Conservation (phyloP, 2,888 invertebrate genomes). For the Spilosoma lubricipeda region DNA sequence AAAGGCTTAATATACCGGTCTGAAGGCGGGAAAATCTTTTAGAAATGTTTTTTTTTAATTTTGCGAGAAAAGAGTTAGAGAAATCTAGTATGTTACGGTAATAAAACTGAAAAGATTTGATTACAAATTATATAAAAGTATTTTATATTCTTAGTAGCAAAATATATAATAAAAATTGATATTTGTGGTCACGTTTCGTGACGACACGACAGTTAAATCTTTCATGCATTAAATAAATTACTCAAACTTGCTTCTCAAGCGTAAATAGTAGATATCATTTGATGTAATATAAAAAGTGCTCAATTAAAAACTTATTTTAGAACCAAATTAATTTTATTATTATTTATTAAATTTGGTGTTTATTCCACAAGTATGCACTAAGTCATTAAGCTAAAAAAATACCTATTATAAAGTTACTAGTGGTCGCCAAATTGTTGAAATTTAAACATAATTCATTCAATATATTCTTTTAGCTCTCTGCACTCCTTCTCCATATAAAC, state of each 20-base stretch:
- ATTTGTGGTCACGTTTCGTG: conserved; percentile 3
- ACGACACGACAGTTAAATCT: conserved; percentile 3
- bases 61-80: not conserved
- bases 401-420: too few relatives aligned
- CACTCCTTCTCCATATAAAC: too few relatives aligned
- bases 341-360: not conserved
- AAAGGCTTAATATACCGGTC: not conserved
- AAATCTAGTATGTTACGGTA: not conserved
- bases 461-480: too few relatives aligned
- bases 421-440: too few relatives aligned
- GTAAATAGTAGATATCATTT: not conserved
- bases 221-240: conserved; percentile 6
- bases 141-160: not conserved
- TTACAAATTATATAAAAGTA: not conserved
- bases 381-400: not conserved
- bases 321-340: not conserved
- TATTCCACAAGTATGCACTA: not conserved
- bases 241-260: not conserved
- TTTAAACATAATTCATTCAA: too few relatives aligned
- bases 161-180: not conserved
- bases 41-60: not conserved
- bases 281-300: not conserved
- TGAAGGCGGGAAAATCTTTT: not conserved
- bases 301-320: not conserved
- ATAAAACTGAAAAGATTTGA: not conserved